Base-by-base conservation (phyloP, 92 coral and sea anemone species). In the Siderastrea siderea region DNA sequence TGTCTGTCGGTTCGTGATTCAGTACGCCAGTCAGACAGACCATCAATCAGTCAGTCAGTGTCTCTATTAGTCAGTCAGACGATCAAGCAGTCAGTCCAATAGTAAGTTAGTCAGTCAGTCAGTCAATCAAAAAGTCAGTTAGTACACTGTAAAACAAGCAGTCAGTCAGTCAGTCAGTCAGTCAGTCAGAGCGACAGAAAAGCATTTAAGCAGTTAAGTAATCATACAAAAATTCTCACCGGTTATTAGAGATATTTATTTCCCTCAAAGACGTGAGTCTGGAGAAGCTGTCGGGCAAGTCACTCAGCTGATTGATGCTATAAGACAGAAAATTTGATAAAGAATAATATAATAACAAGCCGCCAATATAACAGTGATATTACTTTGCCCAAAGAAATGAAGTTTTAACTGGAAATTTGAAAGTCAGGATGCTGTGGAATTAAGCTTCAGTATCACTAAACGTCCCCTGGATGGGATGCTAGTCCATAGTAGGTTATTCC, bases 271-370 rank as follows among this genome's bases (percentile, higher is more conserved):
- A 90, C 5, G 74, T 75, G 75, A 97, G 77, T 19, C 94, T 81
- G 58, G 94, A 66, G 45, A 92, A 80, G 48, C 91, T 89, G 49
- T 87, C 95, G 7, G 99, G 99, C 19, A 97, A 88, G 46, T 84
- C 86, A 19, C 93, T 93, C 71, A 97, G 83, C 81, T 92, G 96
- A 76, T 97, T 97, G 79, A 90, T 95, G 80, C 99, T 97, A 81
- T 43, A 75, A 82, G 38, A 26, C 38, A 26, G 38, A 26, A 26
- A 26, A 26, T 26, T 26, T 26, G 38, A 26, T 26, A 26, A 26
- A 26, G 38, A 0, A 26, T 26, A 26, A 26, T 0, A 26, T 0
- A 26, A 26, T 26, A 0, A 26, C 38, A 26, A 26, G 38, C 38
- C 0, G 0, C 38, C 38, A 26, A 26, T 26, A 26, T 26, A 26